phyloP scores from a whole-genome alignment of 2,888 invertebrate species.

The Parthenolecanium corni region DNA sequence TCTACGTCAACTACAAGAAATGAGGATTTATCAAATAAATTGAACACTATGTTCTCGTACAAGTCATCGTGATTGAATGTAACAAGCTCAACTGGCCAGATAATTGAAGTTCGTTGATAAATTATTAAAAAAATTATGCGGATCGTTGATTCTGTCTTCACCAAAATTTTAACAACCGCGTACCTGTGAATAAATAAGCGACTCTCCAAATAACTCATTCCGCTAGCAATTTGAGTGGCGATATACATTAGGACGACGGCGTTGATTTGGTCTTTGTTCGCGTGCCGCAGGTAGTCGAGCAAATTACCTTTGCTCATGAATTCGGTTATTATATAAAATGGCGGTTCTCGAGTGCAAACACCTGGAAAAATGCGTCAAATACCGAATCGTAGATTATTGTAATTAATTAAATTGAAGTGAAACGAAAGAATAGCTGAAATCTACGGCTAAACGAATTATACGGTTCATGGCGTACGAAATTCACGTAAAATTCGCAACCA shows the following conservation, averaged over 20 bases:
- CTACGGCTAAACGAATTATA: too few species aligned
- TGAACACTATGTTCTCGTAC: too few species aligned
- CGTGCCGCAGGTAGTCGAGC: constrained; percentile 84
- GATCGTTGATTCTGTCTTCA: too few species aligned
- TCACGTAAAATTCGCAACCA: too few species aligned
- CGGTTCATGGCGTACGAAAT: too few species aligned
- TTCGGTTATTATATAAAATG: constrained; percentile 98
- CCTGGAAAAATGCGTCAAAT: constrained; percentile 44
- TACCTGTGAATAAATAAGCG: constrained; percentile 86
- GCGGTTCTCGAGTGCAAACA: constrained; percentile 95
- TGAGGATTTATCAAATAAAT: too few species aligned
- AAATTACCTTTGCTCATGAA: constrained; percentile 98
- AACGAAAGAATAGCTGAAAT: background rate
- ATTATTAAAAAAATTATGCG: too few species aligned
- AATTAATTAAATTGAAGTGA: background rate
- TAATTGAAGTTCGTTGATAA: too few species aligned
- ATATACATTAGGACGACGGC: constrained; percentile 96
- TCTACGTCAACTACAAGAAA: too few species aligned
- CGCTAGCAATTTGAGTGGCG: constrained; percentile 98
- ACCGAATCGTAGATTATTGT: background rate
- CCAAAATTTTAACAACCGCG: too few species aligned
- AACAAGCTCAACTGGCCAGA: too few species aligned
- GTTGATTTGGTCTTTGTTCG: constrained; percentile 73
- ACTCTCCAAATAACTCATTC: constrained; percentile 96
- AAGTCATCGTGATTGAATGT: too few species aligned